Conservation (phyloP, 2,888 invertebrate genomes). For the Ptychoptera albimana region DNA sequence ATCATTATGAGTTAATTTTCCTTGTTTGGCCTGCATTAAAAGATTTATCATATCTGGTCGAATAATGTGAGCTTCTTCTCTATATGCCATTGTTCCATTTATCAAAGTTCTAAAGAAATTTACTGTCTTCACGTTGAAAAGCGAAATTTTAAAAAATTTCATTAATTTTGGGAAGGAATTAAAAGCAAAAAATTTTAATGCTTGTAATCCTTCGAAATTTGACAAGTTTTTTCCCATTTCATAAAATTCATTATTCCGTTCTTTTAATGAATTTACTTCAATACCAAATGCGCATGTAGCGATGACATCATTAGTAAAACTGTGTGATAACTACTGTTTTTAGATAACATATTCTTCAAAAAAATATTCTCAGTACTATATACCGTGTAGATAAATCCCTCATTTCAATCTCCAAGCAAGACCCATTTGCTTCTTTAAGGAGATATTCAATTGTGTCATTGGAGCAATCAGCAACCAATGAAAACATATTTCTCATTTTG, state of each 20-base stretch:
- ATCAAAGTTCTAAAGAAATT: constrained; percentile 28
- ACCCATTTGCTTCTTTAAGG: constrained; percentile 3
- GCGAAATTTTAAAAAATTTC: constrained; percentile 18
- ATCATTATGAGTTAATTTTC: constrained; percentile 14
- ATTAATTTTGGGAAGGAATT: no score
- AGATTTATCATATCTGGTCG: constrained; percentile 40
- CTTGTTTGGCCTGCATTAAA: constrained; percentile 33
- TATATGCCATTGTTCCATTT: constrained; percentile 29
- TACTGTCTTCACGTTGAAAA: constrained; percentile 22
- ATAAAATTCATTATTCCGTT: constrained; percentile 35
- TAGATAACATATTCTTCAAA: no score
- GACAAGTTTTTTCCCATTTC: constrained; percentile 30
- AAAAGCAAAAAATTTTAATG: no score
- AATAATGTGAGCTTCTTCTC: constrained; percentile 30
- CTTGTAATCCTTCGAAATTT: constrained; percentile 14
- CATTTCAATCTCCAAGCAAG: constrained; percentile 20
- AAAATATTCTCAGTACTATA: constrained; percentile 18
- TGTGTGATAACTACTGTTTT: constrained; percentile 24
- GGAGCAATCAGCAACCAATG: constrained; percentile 21
- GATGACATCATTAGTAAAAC: constrained; percentile 29
- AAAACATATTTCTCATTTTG: constrained; percentile 32
- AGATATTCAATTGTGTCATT: constrained; percentile 4
- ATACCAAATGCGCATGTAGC: constrained; percentile 22
- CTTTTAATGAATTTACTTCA: constrained; percentile 31
- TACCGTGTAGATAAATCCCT: constrained; percentile 32